These are phyloP conservation scores for Mastomys natalensis DNA, from an alignment of 2,113 vertebrate species.

Conservation along the genomic window DNA sequence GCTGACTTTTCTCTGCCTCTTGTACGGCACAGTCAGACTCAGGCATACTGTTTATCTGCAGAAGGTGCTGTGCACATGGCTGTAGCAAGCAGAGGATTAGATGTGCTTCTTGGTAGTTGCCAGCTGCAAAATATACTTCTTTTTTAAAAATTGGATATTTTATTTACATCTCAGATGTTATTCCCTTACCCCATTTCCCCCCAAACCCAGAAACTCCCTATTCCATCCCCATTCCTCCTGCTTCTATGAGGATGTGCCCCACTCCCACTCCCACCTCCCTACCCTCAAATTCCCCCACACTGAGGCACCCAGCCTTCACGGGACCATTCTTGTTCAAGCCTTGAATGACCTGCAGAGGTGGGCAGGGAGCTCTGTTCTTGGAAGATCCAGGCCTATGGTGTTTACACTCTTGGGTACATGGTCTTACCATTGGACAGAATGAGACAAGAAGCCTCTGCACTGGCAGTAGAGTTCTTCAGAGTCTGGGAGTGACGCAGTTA, in stretches of 20 bases:
- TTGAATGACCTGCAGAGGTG: neutral
- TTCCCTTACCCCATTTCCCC: too few species aligned
- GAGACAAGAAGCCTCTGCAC: neutral
- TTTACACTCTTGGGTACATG: neutral
- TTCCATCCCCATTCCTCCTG: too few species aligned
- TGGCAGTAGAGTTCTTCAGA: neutral
- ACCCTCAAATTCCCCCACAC: too few species aligned
- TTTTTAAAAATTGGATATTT: too few species aligned
- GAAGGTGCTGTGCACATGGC: too few species aligned
- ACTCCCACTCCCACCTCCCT: too few species aligned
- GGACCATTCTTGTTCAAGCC: neutral
- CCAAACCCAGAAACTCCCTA: too few species aligned
- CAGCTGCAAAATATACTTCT: neutral
- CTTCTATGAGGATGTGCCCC: too few species aligned
- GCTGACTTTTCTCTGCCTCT: neutral
- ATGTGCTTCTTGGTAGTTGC: neutral
- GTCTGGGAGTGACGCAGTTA: neutral
- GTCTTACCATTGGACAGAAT: neutral
- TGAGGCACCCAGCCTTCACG: too few species aligned
- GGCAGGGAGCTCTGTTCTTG: neutral
- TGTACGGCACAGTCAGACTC: neutral
- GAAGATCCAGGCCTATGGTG: neutral
- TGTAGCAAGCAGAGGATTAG: neutral
- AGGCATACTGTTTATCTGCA: too few species aligned
- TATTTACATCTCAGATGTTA: too few species aligned